Evolutionary conservation across 2,888 invertebrate genomes (phyloP), one percentile per base, ranked within the genome.

Genomic region (Xanthostigma xanthostigma): DNA sequence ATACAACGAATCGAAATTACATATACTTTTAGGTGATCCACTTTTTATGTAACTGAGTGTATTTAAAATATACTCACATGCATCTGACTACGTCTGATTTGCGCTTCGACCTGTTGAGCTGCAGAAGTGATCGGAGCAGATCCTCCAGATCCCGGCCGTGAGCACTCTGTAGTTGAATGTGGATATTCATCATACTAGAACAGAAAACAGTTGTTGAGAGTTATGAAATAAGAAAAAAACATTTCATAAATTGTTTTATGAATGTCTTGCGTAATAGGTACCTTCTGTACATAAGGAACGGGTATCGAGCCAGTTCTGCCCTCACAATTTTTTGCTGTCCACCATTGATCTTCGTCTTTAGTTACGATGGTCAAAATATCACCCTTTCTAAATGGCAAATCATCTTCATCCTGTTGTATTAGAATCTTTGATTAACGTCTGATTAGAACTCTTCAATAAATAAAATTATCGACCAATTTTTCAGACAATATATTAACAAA

Each of bases 321-420:
- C 47, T 81, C 71, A 53, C 74, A 76, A 71, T 96, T 96, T 58
- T 83, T 78, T 4, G 96, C 97, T 50, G 94, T 93, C 97, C 97
- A 97, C 97, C 97, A 98, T 62, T 94, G 93, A 55, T 95, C 95
- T 69, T 97, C 97, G 63, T 96, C 94, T 59, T 94, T 87, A 54
- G 87, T 86, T 56, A 96, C 78, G 56, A 97, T 81, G 58, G 91
- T 90, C 60, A 96, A 73, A 56, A 92, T 78, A 66, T 97, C 97
- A 48, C 93, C 94, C 66, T 89, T 90, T 57, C 84, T 84, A 71
- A 97, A 97, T 12, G 95, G 92, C 41, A 97, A 74, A 72, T 98
- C 97, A 58, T 96, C 95, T 11, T 85, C 81, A 64, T 96, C 95
- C 84, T 48, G 49, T n/a, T 49, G 11, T 43, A 33, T 27, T 27